Percentiles rank a stretch among this genome's conserved stretches.
These are phyloP conservation scores for Stegastes partitus DNA, from an alignment of 2,113 vertebrate species.

Conservation along the genomic window DNA sequence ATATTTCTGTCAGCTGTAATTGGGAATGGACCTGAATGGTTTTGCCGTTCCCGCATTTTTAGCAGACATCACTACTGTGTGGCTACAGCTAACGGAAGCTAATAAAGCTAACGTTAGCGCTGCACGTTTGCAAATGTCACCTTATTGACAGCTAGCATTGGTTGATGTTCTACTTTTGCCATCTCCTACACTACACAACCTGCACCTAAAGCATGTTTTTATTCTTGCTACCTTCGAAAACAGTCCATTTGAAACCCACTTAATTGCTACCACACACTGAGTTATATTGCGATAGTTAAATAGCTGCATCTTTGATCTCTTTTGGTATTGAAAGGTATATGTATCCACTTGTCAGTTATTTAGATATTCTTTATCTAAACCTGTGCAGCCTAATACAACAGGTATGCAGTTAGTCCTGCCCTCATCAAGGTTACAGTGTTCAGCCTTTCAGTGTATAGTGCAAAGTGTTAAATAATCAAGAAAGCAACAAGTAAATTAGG, in stretches of 20 bases:
- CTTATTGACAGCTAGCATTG: conserved; percentile 59
- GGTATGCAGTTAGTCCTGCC: too few relatives aligned
- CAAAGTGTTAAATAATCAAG: too few relatives aligned
- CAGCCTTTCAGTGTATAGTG: too few relatives aligned
- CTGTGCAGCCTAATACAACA: too few relatives aligned
- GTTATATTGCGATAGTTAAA: background rate
- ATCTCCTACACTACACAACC: too few relatives aligned
- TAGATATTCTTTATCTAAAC: too few relatives aligned
- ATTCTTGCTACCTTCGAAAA: background rate
- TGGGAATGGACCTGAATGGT: background rate
- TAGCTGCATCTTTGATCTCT: too few relatives aligned
- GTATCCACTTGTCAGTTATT: too few relatives aligned
- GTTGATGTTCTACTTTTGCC: background rate
- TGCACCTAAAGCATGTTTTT: background rate
- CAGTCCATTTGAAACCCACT: background rate
- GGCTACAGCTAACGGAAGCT: background rate
- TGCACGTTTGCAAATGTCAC: conserved; percentile 64
- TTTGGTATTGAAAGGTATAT: too few relatives aligned
- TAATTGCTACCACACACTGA: background rate
- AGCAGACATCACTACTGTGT: background rate
- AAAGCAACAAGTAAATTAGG: background rate
- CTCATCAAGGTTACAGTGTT: too few relatives aligned
- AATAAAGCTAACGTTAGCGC: conserved; percentile 16
- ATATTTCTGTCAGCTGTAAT: background rate
- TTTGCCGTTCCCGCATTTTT: background rate